Evolutionary conservation across 1,140 invertebrate genomes (phyloP), one percentile per base, ranked within the genome.

Genomic region (Palaemon carinicauda): DNA sequence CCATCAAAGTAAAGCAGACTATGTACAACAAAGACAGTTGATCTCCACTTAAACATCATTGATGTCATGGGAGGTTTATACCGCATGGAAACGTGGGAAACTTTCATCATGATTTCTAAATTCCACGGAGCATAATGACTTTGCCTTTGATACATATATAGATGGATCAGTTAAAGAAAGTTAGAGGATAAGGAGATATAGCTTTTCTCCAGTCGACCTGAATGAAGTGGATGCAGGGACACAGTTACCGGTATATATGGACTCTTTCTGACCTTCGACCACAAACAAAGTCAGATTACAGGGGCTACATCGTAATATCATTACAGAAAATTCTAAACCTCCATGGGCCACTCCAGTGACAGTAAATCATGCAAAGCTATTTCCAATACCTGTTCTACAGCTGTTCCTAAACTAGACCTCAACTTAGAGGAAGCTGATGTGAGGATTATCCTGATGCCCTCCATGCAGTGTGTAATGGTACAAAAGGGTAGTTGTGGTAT

Each of bases 81-180:
- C 65, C 65, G 10, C 15, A 15, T 71, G 15, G 12, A 24, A 12
- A 17, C 27, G 24, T 71, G 65, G 65, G 14, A 24, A 15, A 71
- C 65, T 71, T 71, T 71, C 14, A 17, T 71, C 24, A 71, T 24
- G 27, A 10, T 75, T 75, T 31, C 5, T 75, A 7, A 19, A 75
- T 75, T 12, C 73, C 9, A 75, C 12, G 65, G 14, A 12, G 12
- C 14, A 17, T 24, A 71, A 24, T 24, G 24, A 14, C 14, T 15
- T 71, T 14, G 27, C 65, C 24, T 7, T 75, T 75, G 27, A n/a
- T n/a, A n/a, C n/a, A n/a, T n/a, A n/a, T n/a, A 29, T 75, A 9
- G 73, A 75, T 75, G 73, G 73, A 12, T 75, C 73, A 75, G 73
- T 75, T 75, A 75, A 75, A n/a, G 41, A 19, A 75, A 4, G 41